Conservation (phyloP, 2,113 vertebrate species). For the Daubentonia madagascariensis region DNA sequence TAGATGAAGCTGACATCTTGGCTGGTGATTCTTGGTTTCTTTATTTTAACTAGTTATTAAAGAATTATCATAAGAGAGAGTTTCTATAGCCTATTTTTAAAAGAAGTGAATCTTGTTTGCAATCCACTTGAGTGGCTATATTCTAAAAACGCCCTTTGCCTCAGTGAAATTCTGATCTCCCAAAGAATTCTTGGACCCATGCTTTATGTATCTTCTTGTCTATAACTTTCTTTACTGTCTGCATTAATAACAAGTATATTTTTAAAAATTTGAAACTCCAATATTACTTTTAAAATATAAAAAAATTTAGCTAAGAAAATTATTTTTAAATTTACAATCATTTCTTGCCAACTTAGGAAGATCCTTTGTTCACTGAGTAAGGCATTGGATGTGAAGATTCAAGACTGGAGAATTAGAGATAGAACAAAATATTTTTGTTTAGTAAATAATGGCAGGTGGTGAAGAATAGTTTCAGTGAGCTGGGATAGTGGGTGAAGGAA, state of each 20-base stretch:
- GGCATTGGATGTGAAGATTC: background rate
- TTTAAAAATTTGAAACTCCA: background rate
- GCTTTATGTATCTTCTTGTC: background rate
- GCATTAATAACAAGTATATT: background rate
- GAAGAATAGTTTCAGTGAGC: background rate
- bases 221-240: background rate
- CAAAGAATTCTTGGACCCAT: background rate
- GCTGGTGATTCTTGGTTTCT: slow-evolving; percentile 82
- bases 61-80: background rate
- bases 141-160: background rate
- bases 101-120: background rate
- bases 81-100: background rate
- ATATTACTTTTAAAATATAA: background rate
- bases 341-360: background rate
- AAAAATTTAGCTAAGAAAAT: background rate
- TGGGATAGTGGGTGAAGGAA: no score
- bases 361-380: background rate
- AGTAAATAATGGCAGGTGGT: background rate
- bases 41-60: background rate
- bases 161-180: background rate
- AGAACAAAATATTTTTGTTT: background rate
- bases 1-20: slow-evolving; percentile 91
- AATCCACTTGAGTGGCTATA: no score
- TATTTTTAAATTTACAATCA: background rate
- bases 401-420: background rate